Conservation (phyloP, 2,113 vertebrate species). For the Amphiprion percula region DNA sequence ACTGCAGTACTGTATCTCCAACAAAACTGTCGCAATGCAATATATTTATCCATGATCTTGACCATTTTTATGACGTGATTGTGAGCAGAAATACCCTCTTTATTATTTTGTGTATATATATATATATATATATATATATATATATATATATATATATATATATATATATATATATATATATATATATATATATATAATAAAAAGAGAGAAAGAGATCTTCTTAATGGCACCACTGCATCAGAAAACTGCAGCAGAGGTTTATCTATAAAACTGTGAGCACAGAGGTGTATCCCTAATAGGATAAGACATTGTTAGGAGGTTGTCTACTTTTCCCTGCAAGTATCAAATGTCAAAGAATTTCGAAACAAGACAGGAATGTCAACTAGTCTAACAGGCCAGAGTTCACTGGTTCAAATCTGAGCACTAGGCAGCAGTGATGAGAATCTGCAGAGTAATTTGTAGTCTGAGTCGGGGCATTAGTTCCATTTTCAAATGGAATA, state of each 20-base stretch:
- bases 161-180: no score
- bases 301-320: slow-evolving; percentile 6
- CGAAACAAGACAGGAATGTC: slow-evolving; percentile 40
- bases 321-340: slow-evolving; percentile 23
- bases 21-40: background rate
- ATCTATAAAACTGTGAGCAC: background rate
- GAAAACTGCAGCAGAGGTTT: background rate
- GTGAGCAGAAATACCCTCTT: no score
- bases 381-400: slow-evolving; percentile 43
- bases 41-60: no score
- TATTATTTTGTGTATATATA: no score
- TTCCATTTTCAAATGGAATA: slow-evolving; percentile 70
- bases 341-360: slow-evolving; percentile 29
- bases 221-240: background rate
- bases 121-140: no score
- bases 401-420: slow-evolving; percentile 59
- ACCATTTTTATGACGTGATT: no score
- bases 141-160: no score
- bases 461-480: slow-evolving; percentile 65
- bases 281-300: slow-evolving; percentile 6
- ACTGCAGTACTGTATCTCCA: background rate
- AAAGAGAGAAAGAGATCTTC: no score
- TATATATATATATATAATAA: no score
- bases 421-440: slow-evolving; percentile 46
- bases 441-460: slow-evolving; percentile 69